A percentile compares a stretch with the other conserved stretches of the same genome.
These are phyloP conservation scores for Notolepis coatsorum DNA, from an alignment of 2,797 vertebrate species.

Conservation along the genomic window DNA sequence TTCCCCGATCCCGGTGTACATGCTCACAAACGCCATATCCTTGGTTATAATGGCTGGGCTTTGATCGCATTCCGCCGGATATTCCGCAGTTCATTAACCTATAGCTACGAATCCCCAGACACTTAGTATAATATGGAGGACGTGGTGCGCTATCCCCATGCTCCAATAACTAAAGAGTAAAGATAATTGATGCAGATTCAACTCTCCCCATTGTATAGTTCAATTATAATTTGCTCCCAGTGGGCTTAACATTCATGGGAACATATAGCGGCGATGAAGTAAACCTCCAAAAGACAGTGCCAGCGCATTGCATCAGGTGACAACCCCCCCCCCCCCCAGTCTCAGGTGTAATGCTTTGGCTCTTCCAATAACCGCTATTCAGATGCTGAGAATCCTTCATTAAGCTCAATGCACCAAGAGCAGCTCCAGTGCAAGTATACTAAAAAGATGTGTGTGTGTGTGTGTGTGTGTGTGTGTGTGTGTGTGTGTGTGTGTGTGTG, in stretches of 20 bases:
- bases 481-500: too few species aligned
- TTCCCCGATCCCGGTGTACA: constrained; percentile 41
- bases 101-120: constrained; percentile 80
- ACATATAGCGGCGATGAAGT: constrained; percentile 49
- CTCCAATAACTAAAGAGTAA: constrained; percentile 78
- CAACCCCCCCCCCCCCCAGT: constrained; percentile 73
- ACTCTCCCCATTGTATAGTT: constrained; percentile 69
- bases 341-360: constrained; percentile 63
- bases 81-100: constrained; percentile 84
- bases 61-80: constrained; percentile 73
- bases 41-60: constrained; percentile 67
- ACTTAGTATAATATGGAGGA: constrained; percentile 77
- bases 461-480: too few species aligned
- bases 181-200: constrained; percentile 82
- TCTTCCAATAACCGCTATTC: constrained; percentile 73
- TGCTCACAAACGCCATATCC: constrained; percentile 59
- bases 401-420: constrained; percentile 62
- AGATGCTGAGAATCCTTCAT: constrained; percentile 57
- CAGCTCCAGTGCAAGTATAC: constrained; percentile 56
- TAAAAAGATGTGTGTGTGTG: constrained; percentile 56
- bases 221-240: constrained; percentile 80
- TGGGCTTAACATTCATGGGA: constrained; percentile 64
- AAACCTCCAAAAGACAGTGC: constrained; percentile 53
- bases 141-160: constrained; percentile 65
- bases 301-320: constrained; percentile 55